These are phyloP conservation scores for Rhinophrynus dorsalis DNA, from an alignment of 2,797 vertebrate species.

Conservation along the genomic window DNA sequence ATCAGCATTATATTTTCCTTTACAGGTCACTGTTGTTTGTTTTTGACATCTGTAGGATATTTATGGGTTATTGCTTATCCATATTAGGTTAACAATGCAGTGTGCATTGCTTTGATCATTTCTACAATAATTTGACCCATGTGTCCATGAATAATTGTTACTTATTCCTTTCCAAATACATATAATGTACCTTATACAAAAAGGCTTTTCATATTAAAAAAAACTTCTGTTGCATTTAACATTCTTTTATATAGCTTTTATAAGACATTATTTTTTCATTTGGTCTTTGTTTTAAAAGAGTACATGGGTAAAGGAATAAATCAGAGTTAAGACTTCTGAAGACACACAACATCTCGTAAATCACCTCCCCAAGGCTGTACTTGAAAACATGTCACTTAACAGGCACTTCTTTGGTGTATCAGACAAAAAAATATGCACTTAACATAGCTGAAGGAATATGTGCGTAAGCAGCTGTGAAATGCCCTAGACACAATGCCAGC, in stretches of 20 bases:
- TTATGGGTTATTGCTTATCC: slow-evolving; percentile 3
- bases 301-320: no score
- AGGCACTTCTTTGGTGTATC: background rate
- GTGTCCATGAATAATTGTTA: slow-evolving; percentile 2
- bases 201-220: no score
- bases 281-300: no score
- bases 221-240: no score
- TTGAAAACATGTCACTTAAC: background rate
- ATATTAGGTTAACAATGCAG: background rate
- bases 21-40: no score
- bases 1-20: no score
- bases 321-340: background rate
- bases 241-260: background rate
- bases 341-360: background rate
- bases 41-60: background rate
- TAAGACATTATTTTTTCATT: no score
- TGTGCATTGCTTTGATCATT: slow-evolving; percentile 10
- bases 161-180: background rate
- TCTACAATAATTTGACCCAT: background rate
- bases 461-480: background rate
- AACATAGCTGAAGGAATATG: background rate
- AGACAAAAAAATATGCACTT: background rate
- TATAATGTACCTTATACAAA: background rate
- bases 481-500: background rate
- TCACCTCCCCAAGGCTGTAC: background rate